These are phyloP conservation scores for Synodontis membranacea DNA, from an alignment of 2,113 vertebrate species.

Conservation along the genomic window DNA sequence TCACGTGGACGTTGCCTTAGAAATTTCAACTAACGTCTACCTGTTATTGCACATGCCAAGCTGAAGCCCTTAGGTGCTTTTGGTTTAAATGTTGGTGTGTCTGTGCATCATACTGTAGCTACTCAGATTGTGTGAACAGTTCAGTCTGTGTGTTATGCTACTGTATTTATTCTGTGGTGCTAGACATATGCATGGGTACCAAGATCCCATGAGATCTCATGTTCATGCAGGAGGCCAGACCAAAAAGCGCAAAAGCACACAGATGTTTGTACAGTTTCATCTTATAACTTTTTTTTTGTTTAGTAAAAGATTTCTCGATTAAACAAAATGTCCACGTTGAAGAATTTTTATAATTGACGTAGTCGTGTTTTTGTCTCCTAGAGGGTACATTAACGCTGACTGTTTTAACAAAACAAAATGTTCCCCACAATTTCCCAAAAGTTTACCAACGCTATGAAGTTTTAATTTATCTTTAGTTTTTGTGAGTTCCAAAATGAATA, in stretches of 20 bases:
- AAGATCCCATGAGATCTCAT: background rate
- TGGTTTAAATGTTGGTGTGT: background rate
- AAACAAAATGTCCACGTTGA: background rate
- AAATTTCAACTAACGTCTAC: background rate
- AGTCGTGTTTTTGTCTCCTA: background rate
- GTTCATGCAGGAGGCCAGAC: background rate
- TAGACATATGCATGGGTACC: background rate
- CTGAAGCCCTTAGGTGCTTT: background rate
- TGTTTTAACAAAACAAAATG: background rate
- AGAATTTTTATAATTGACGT: background rate
- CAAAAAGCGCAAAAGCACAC: background rate
- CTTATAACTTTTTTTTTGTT: background rate
- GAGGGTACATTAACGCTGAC: background rate
- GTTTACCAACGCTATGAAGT: background rate
- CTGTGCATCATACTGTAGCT: background rate
- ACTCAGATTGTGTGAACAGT: background rate
- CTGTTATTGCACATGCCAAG: background rate
- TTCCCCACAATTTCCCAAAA: background rate
- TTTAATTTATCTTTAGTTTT: background rate
- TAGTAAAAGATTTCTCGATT: background rate
- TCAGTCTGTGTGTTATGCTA: background rate
- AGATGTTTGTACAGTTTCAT: background rate
- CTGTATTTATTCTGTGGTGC: background rate
- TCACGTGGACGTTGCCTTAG: background rate
- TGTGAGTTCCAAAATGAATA: background rate